phyloP scores from a whole-genome alignment of 2,797 vertebrate species.

The Nyctalus aviator region DNA sequence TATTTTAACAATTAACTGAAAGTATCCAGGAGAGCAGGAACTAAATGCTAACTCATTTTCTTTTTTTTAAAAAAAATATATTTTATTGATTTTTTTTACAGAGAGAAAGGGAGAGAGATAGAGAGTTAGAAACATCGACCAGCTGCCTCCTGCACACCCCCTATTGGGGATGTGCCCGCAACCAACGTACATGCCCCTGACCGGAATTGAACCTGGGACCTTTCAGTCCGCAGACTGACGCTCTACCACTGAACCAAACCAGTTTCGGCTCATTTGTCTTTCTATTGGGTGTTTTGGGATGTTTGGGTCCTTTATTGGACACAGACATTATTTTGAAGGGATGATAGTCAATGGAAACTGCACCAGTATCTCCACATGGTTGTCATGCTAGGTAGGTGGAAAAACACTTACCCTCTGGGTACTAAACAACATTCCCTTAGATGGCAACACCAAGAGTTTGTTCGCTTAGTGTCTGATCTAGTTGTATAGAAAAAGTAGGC shows the following conservation, averaged over 20 bases:
- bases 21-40: not conserved
- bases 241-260: no score
- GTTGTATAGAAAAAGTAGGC: not conserved
- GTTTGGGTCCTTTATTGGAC: not conserved
- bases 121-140: no score
- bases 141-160: no score
- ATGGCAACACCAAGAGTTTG: not conserved
- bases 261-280: not conserved
- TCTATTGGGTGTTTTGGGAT: not conserved
- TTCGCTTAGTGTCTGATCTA: not conserved
- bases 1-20: not conserved
- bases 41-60: not conserved
- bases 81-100: no score
- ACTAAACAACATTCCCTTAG: not conserved
- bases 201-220: no score
- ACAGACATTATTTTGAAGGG: not conserved
- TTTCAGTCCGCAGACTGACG: no score
- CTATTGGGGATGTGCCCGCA: no score
- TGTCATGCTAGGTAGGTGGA: not conserved
- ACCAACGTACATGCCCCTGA: no score
- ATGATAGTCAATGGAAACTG: not conserved
- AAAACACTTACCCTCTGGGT: not conserved
- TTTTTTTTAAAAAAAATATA: not conserved
- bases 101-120: no score
- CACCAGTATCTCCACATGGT: not conserved